Evolutionary conservation across 2,888 invertebrate species (phyloP), one percentile per base, ranked within the genome.

Genomic region (Lamproptera curius): DNA sequence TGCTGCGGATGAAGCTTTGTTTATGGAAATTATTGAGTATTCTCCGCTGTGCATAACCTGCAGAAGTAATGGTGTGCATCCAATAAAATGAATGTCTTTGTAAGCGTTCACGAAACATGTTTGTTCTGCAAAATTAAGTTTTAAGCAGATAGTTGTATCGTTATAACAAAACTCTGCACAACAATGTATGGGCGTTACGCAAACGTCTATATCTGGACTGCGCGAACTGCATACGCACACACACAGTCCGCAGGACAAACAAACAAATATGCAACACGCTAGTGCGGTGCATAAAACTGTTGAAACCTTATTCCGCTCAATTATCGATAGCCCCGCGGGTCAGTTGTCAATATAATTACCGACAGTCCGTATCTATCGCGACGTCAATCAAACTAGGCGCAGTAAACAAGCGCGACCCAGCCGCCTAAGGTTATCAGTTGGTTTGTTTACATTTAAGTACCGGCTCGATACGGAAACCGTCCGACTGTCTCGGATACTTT

Each of bases 331-430:
- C 81, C n/a, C 78, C 57, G 39, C 46, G 48, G 46, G 69, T 39
- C 53, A 39, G 16, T n/a, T n/a, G 45, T 39, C 44, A 35, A 48
- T 56, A 71, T 67, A 71, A n/a, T 54, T 54, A 62, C 58, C 62
- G 59, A 56, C n/a, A n/a, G n/a, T n/a, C n/a, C n/a, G n/a, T n/a
- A n/a, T n/a, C n/a, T 69, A 76, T 75, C 72, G 65, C 66, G 57
- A 66, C 72, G 76, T 79, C 74, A 80, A 79, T 82, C 78, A 75
- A 74, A 76, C 65, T 73, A 69, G 72, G 69, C 65, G 71, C 69
- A 62, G 73, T 76, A 74, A 77, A 77, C 76, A 79, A 62, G 61
- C 59, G 58, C 59, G 64, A 59, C 66, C 56, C n/a, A n/a, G n/a
- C 44, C 17, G 40, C 34, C 16, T 38, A 55, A 59, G 77, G 77